A percentile compares a stretch with the other conserved stretches of the same genome.
Evolutionary conservation across 2,888 invertebrate genomes (phyloP).

Genomic region (Drosophila maculinotata): DNA sequence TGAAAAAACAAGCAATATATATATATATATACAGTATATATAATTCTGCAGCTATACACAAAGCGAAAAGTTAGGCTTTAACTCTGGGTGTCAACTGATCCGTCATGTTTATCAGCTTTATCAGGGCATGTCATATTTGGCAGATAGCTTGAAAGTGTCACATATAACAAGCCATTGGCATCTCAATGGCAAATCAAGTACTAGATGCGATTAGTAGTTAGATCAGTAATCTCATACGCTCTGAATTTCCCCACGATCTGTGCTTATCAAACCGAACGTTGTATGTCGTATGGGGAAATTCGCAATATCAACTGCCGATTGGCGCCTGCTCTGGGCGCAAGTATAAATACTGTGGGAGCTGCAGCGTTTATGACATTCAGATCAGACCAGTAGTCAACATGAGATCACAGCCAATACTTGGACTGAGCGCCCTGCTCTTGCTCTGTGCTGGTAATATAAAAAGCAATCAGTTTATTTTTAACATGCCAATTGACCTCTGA

Average conservation of each 20-base stretch:
- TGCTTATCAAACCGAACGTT: slow-evolving; percentile 39
- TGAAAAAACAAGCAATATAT: slow-evolving; percentile 20
- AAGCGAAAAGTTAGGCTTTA: no score
- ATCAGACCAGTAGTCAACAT: slow-evolving; percentile 23
- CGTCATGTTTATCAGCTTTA: slow-evolving; percentile 11
- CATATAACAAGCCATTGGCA: slow-evolving; percentile 5
- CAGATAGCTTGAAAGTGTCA: slow-evolving; percentile 17
- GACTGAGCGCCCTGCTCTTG: slow-evolving; percentile 35
- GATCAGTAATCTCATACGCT: slow-evolving; percentile 5
- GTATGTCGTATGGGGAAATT: slow-evolving; percentile 40
- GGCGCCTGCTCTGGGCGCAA: background rate
- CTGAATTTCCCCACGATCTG: slow-evolving; percentile 35
- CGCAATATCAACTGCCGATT: background rate
- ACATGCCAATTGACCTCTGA: background rate
- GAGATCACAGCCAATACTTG: slow-evolving; percentile 27
- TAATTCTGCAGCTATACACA: background rate
- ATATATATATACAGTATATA: background rate
- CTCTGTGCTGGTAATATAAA: slow-evolving; percentile 39
- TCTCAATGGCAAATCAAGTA: slow-evolving; percentile 4
- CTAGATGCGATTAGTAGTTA: slow-evolving; percentile 1
- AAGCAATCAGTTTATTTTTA: background rate
- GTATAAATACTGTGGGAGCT: slow-evolving; percentile 37
- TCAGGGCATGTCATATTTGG: slow-evolving; percentile 15
- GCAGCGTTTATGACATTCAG: slow-evolving; percentile 20
- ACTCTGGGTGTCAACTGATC: background rate